Base-by-base conservation (phyloP, 2,888 invertebrate species). In the Tiliacea aurago region DNA sequence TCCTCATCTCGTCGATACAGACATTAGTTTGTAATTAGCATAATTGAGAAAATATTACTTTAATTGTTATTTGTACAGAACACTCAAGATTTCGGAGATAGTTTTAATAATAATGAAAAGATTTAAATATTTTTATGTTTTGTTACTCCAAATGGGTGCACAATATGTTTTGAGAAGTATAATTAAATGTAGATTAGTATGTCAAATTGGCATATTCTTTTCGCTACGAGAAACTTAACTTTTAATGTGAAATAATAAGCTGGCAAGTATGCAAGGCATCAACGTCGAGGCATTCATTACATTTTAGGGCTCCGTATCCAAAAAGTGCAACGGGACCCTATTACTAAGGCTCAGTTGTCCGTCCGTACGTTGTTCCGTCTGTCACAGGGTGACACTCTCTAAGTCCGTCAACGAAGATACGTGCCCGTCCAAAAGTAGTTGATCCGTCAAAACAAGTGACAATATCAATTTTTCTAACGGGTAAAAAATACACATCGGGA, bases 1-100 rank as follows among this genome's bases (percentile, higher is more conserved):
- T 80, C 74, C 77, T 85, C 45, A 45, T 76, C 20, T 66, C 55
- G 7, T 43, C 2, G 3, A 49, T 51, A 23, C 55, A 68, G 41
- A 64, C 18, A 68, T 64, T 10, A 53, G 13, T 76, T 47, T 18
- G 10, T 20, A 55, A 20, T 77, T 49, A 49, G 23, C 28, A 72
- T 83, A 80, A 72, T 72, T 68, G 41, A 37, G 67, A 43, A 69
- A 51, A 53, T 4, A 37, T 59, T 41, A 13, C 58, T 76, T 15
- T 18, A 51, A 65, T 77, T 75, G 53, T 61, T 80, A 61, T 55
- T 47, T 58, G 6, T 1, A 72, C 11, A 33, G 7, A 59, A 47
- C 15, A 63, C 15, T 41, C 7, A 18, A 13, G 13, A 43, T 41
- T 55, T 47, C 13, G 18, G 33, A n/a, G 37, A 55, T 18, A n/a